Conservation (phyloP, 2,113 vertebrate species). For the Petromus typicus region DNA sequence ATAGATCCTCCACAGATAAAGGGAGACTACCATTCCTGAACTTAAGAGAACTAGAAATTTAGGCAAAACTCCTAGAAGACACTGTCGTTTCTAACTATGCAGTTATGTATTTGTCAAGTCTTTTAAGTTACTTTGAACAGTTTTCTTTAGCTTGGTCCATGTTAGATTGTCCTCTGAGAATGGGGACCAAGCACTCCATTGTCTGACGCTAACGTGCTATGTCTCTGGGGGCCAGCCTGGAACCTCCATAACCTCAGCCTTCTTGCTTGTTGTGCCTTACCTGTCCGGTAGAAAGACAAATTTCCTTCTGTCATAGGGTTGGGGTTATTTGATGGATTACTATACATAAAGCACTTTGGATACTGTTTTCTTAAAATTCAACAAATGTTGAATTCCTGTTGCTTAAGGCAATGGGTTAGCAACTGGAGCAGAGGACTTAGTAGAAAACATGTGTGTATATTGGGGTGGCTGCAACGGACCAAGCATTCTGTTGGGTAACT, state of each 20-base stretch:
- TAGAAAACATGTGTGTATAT: background rate
- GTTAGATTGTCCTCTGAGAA: background rate
- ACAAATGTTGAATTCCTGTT: background rate
- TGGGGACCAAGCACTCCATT: accelerated
- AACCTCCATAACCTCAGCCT: accelerated
- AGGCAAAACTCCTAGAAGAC: background rate
- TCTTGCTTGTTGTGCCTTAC: background rate
- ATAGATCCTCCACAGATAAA: background rate
- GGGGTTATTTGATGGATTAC: background rate
- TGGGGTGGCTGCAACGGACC: background rate
- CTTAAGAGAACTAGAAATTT: background rate
- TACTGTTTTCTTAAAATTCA: background rate
- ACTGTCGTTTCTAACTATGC: background rate
- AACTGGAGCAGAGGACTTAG: background rate
- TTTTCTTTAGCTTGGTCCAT: background rate
- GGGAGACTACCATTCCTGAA: accelerated
- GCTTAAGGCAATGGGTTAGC: background rate
- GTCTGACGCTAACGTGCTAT: accelerated
- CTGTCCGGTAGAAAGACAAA: background rate
- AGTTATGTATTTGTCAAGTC: background rate
- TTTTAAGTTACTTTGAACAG: background rate
- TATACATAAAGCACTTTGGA: background rate
- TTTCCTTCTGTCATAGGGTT: background rate
- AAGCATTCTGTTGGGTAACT: background rate
- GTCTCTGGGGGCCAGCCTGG: accelerated